phyloP scores from a whole-genome alignment of 2,797 vertebrate genomes.

The Lutjanus campechanus region DNA sequence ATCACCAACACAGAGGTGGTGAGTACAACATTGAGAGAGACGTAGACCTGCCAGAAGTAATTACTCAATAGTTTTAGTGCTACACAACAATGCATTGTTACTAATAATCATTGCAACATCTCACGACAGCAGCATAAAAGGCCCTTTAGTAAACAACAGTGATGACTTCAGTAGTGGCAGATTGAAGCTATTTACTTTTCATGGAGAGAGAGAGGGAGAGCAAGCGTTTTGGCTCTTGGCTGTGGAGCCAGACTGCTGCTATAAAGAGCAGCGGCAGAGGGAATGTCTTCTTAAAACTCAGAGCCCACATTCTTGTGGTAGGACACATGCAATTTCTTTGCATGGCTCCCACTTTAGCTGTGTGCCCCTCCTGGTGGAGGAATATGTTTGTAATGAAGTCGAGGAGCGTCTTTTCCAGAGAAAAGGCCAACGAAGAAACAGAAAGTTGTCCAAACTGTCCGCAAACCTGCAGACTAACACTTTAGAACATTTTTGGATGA shows the following conservation, averaged over 20 bases:
- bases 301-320: slow-evolving; percentile 86
- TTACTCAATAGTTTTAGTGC: slow-evolving; percentile 31
- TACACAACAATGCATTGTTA: slow-evolving; percentile 45
- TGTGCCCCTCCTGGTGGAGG: slow-evolving; percentile 77
- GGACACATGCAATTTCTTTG: slow-evolving; percentile 84
- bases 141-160: slow-evolving; percentile 69
- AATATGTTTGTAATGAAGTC: slow-evolving; percentile 56
- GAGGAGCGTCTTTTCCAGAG: slow-evolving; percentile 52
- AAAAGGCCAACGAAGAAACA: slow-evolving; percentile 11
- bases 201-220: slow-evolving; percentile 61
- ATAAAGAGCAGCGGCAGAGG: slow-evolving; percentile 82
- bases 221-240: slow-evolving; percentile 76
- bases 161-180: slow-evolving; percentile 80
- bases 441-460: slow-evolving; percentile 10
- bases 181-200: slow-evolving; percentile 84
- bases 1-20: slow-evolving; percentile 98
- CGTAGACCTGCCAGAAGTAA: slow-evolving; percentile 13
- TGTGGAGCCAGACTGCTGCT: slow-evolving; percentile 80
- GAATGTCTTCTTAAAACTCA: slow-evolving; percentile 84
- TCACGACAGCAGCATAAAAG: slow-evolving; percentile 69
- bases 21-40: slow-evolving; percentile 74
- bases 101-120: slow-evolving; percentile 57
- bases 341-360: slow-evolving; percentile 78
- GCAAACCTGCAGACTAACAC: slow-evolving; percentile 25
- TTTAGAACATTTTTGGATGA: background rate